These are phyloP conservation scores for Dallia pectoralis DNA, from an alignment of 2,797 vertebrate genomes.

Conservation along the genomic window DNA sequence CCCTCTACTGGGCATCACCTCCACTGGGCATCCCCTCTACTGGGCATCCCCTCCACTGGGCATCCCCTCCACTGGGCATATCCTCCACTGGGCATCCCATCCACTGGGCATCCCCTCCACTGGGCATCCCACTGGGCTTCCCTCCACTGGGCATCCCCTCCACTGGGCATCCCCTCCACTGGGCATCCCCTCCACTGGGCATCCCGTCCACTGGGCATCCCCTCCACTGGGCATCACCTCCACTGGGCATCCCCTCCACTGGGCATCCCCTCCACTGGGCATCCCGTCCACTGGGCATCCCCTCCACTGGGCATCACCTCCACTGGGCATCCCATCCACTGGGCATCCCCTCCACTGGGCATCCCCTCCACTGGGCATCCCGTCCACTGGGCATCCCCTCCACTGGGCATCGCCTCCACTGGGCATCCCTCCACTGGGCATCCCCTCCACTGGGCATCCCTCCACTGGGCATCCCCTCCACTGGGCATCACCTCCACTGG, in stretches of 20 bases:
- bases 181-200: not conserved
- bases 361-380: not conserved
- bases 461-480: not conserved
- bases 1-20: slow-evolving; percentile 7
- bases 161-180: slow-evolving; percentile 9
- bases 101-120: not conserved
- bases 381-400: not conserved
- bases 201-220: not conserved
- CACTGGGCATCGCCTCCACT: not conserved
- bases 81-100: too few species aligned
- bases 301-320: not conserved
- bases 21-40: not conserved
- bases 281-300: slow-evolving; percentile 6
- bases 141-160: not conserved
- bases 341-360: not conserved
- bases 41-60: not conserved
- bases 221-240: slow-evolving; percentile 9
- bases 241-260: not conserved
- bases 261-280: not conserved
- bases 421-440: not conserved
- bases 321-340: not conserved
- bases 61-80: too few species aligned
- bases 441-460: not conserved
- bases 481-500: slow-evolving; percentile 6
- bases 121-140: too few species aligned